phyloP scores from a whole-genome alignment of 2,113 vertebrate species.

The Pandion haliaetus region DNA sequence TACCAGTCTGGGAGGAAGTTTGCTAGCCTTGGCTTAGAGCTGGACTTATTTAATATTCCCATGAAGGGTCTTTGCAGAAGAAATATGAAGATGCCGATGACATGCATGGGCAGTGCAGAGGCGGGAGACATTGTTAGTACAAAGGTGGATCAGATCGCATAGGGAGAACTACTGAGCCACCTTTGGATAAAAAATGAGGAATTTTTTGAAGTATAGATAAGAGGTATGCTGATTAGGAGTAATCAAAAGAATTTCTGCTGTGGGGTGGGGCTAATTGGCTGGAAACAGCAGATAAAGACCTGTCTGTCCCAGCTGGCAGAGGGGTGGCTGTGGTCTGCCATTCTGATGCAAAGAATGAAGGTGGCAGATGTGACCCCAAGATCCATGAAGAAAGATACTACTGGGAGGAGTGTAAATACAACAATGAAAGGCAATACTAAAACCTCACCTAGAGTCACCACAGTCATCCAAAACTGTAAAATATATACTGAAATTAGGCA shows the following conservation, averaged over 20 bases:
- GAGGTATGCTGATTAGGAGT: neutral
- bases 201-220: neutral
- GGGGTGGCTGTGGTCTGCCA: neutral
- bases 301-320: neutral
- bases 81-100: neutral
- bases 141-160: neutral
- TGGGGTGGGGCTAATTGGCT: neutral
- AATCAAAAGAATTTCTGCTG: neutral
- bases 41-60: neutral
- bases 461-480: neutral
- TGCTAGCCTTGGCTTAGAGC: neutral
- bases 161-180: neutral
- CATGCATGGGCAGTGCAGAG: neutral
- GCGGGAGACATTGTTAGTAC: neutral
- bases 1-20: too few species aligned
- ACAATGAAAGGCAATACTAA: neutral
- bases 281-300: neutral
- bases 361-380: neutral
- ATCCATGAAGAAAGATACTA: neutral
- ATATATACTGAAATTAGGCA: neutral
- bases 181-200: neutral
- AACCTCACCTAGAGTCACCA: neutral
- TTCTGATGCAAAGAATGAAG: neutral
- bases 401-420: neutral
- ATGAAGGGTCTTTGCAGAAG: neutral